Evolutionary conservation across 2,113 vertebrate species (phyloP), one percentile per base, ranked within the genome.

Genomic region (Microtus richardsoni): DNA sequence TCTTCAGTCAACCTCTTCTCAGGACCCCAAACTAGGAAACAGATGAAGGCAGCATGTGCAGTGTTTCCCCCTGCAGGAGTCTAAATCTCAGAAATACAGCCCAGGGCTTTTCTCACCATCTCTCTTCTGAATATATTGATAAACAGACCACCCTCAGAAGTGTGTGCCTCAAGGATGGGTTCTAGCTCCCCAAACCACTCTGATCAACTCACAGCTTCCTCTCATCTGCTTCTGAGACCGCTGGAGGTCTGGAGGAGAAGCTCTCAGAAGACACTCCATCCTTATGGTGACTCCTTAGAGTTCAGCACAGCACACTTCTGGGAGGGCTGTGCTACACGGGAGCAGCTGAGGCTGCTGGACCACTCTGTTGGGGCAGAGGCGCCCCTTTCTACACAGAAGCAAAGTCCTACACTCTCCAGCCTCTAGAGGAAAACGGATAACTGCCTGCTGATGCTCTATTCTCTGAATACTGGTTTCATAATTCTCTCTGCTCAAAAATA

Each of bases 401-500:
- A 49, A 66, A 73, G 41, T 54, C 33, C 74, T 66, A 22, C 24
- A 44, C 30, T 89, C 70, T 39, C 21, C 33, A 87, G 68, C 16
- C 17, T 74, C 49, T 13, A 66, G 2, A 70, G 30, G 13, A 14
- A 60, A 30, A 68, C 44, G 62, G 94, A 58, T 39, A 75, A 84
- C 28, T 71, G 47, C 21, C 47, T 60, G n/a, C 36, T 94, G 39
- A 41, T 64, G 41, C 19, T 60, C 77, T 66, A 30, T 90, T 84
- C 21, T 93, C 28, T 3, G 5, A 93, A n/a, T 90, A 74, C 26
- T 22, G 82, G 36, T 36, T 87, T 39, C 33, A 82, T 33, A 39
- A 33, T 92, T 71, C 89, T 2, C 66, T 49, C 60, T 96, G 7
- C 92, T 86, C 39, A 94, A 95, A 82, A 96, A 71, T 91, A 96